phyloP scores from a whole-genome alignment of 2,888 invertebrate genomes.

The Argyra leucocephala region DNA sequence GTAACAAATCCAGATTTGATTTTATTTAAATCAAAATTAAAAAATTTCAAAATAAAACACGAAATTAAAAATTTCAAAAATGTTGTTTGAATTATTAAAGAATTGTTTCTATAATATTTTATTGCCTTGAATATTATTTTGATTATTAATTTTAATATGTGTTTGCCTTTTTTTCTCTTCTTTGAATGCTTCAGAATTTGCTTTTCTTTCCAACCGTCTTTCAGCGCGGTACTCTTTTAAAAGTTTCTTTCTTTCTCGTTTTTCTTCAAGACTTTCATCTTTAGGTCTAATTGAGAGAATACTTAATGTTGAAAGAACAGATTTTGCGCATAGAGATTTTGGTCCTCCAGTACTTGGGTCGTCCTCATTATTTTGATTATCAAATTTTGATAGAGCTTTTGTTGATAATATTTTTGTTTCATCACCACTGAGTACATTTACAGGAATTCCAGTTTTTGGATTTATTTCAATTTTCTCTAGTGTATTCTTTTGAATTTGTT shows the following conservation, averaged over 20 bases:
- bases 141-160: constrained; percentile 67
- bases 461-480: constrained; percentile 60
- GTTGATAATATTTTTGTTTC: constrained; percentile 56
- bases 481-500: constrained; percentile 52
- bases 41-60: no score
- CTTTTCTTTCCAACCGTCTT: constrained; percentile 70
- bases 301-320: constrained; percentile 59
- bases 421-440: constrained; percentile 51
- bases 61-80: no score
- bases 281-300: constrained; percentile 61
- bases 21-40: no score
- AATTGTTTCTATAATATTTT: constrained; percentile 45
- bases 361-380: constrained; percentile 41
- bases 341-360: constrained; percentile 39
- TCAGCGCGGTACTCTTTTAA: constrained; percentile 71
- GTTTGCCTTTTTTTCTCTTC: constrained; percentile 74
- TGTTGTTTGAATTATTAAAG: no score
- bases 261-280: constrained; percentile 69
- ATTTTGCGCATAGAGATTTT: constrained; percentile 53
- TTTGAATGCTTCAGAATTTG: constrained; percentile 71
- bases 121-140: constrained; percentile 63
- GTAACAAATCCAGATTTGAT: no score
- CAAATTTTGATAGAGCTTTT: constrained; percentile 57
- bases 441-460: constrained; percentile 64
- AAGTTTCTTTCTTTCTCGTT: constrained; percentile 63